Evolutionary conservation across 2,113 vertebrate genomes (phyloP).

Genomic region (Dendropsophus ebraccatus): DNA sequence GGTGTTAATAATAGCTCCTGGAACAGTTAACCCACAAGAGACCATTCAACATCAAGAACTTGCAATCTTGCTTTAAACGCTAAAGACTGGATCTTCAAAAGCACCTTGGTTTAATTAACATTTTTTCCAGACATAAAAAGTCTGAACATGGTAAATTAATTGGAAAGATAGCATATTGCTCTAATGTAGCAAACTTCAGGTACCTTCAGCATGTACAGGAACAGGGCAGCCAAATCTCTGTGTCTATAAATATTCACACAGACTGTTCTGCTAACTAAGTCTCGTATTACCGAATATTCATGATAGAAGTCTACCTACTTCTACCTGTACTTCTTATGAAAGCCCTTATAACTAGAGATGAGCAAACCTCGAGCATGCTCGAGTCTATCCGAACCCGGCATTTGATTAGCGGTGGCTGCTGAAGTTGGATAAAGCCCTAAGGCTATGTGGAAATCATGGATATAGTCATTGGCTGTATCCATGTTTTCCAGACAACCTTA

Average conservation of each 20-base stretch:
- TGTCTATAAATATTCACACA: slow-evolving; percentile 19
- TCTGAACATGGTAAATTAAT: slow-evolving; percentile 46
- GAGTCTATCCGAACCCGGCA: too few species aligned
- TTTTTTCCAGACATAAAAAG: slow-evolving; percentile 48
- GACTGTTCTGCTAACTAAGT: slow-evolving; percentile 8
- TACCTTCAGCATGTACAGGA: background rate
- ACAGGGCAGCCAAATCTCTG: background rate
- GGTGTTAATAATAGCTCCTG: slow-evolving; percentile 29
- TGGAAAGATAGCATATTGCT: slow-evolving; percentile 35
- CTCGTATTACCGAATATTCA: slow-evolving; percentile 12
- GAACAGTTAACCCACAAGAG: slow-evolving; percentile 25
- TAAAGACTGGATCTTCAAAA: slow-evolving; percentile 43
- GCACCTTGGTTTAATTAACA: slow-evolving; percentile 40
- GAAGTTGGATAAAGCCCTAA: too few species aligned
- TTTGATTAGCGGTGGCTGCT: too few species aligned
- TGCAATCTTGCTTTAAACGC: slow-evolving; percentile 16
- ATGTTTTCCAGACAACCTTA: too few species aligned
- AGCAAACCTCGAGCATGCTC: too few species aligned
- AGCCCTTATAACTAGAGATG: too few species aligned
- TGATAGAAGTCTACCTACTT: background rate
- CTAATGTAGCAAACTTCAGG: slow-evolving; percentile 16
- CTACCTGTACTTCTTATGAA: background rate
- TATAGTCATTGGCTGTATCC: too few species aligned
- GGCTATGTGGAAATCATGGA: too few species aligned
- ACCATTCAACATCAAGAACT: slow-evolving; percentile 31